A percentile compares a stretch with the other conserved stretches of the same genome.
phyloP scores from a whole-genome alignment of 2,888 invertebrate genomes.

The Pocota personata region DNA sequence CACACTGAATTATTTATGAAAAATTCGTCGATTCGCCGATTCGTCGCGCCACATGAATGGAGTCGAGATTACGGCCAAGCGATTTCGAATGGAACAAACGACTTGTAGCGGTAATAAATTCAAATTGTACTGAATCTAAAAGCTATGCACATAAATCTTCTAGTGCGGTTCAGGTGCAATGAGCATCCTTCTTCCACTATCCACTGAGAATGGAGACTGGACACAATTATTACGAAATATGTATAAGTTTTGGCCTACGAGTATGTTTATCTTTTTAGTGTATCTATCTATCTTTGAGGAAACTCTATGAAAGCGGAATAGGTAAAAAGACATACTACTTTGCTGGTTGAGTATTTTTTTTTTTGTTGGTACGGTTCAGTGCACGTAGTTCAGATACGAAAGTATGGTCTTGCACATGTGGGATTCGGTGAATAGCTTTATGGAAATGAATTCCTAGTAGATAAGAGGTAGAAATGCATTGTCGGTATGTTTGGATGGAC shows the following conservation, averaged over 20 bases:
- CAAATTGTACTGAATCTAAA: slow-evolving; percentile 65
- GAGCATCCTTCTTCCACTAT: slow-evolving; percentile 35
- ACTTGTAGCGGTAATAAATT: slow-evolving; percentile 61
- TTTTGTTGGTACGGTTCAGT: slow-evolving; percentile 35
- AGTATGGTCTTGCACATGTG: slow-evolving; percentile 24
- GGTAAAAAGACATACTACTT: not conserved
- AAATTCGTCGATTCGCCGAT: slow-evolving; percentile 22
- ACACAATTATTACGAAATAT: slow-evolving; percentile 1
- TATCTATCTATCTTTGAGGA: not conserved
- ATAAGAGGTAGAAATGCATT: slow-evolving; percentile 1
- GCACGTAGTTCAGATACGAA: slow-evolving; percentile 41
- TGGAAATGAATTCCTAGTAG: slow-evolving; percentile 50
- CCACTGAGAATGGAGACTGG: not conserved
- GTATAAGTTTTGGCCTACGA: not conserved
- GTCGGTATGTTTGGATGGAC: slow-evolving; percentile 34
- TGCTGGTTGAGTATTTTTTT: not conserved
- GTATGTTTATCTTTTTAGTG: not conserved
- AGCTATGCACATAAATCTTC: slow-evolving; percentile 58
- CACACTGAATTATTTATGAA: slow-evolving; percentile 70
- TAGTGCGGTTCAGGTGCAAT: slow-evolving; percentile 41
- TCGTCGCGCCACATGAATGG: slow-evolving; percentile 40
- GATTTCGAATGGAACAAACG: slow-evolving; percentile 1
- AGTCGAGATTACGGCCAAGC: slow-evolving; percentile 33
- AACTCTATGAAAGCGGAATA: not conserved
- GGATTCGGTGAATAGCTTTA: slow-evolving; percentile 57